Percentiles rank a stretch among this genome's conserved stretches.
Conservation (phyloP, 2,888 invertebrate genomes). For the Cephalotes varians region DNA sequence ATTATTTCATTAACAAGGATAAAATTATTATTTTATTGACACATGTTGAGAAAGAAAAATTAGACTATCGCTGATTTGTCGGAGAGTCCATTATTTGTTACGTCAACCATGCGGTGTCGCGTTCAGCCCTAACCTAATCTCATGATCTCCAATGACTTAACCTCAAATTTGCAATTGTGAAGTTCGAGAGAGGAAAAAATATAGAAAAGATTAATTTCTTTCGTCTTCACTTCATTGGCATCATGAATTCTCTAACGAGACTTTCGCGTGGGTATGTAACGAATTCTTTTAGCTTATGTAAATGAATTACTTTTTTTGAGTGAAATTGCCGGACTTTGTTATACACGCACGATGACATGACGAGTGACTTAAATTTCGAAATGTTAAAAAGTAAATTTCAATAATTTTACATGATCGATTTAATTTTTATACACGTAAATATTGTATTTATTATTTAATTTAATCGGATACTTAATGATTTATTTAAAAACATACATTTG, state of each 20-base stretch:
- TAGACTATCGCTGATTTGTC: not conserved
- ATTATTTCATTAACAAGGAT: not conserved
- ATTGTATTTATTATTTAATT: not conserved
- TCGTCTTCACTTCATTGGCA: not conserved
- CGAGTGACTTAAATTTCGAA: not conserved
- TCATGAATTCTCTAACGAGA: slow-evolving; percentile 48
- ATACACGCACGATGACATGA: not conserved
- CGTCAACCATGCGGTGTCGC: not conserved
- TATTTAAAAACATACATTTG: slow-evolving; percentile 34
- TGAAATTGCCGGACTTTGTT: not conserved
- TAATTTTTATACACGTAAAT: not conserved
- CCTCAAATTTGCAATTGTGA: not conserved
- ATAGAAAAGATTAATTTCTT: not conserved
- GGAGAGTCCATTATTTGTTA: not conserved
- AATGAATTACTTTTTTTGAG: not conserved
- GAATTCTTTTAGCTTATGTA: not conserved
- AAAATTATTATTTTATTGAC: not conserved
- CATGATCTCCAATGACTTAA: not conserved
- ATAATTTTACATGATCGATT: not conserved
- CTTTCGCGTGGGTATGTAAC: slow-evolving; percentile 39
- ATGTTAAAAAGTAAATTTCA: not conserved
- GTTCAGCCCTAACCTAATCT: not conserved
- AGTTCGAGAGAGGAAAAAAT: not conserved
- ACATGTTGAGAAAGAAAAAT: not conserved
- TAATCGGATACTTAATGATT: slow-evolving; percentile 16